Percentiles rank a stretch among this genome's conserved stretches.
phyloP scores from a whole-genome alignment of 2,113 vertebrate genomes.

The Aphyosemion australe region DNA sequence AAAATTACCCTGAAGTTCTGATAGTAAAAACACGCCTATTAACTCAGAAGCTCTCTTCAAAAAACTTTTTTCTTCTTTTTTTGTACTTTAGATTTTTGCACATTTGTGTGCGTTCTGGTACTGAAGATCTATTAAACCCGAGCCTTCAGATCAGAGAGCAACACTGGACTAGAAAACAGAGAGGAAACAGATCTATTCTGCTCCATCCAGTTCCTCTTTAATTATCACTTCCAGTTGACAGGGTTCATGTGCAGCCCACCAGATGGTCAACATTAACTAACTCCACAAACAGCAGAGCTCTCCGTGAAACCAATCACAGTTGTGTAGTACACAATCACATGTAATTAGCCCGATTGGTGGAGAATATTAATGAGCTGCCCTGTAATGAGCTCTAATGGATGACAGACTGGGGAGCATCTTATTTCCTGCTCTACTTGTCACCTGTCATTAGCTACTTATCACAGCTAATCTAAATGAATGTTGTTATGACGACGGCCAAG shows the following conservation, averaged over 20 bases:
- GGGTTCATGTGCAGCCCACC: slow-evolving; percentile 32
- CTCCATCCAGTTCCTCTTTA: slow-evolving; percentile 26
- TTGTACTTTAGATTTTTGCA: too few relatives aligned
- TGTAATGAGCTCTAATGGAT: slow-evolving; percentile 68
- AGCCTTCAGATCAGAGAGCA: neutral
- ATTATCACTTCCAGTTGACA: slow-evolving; percentile 34
- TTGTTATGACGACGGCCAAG: slow-evolving; percentile 19
- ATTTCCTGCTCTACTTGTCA: slow-evolving; percentile 67
- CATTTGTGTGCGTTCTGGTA: too few relatives aligned
- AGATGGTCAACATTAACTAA: slow-evolving; percentile 56
- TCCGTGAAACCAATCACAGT: slow-evolving; percentile 55
- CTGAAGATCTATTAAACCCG: too few relatives aligned
- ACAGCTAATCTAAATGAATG: slow-evolving; percentile 45
- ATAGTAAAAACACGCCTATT: too few relatives aligned
- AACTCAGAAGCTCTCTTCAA: too few relatives aligned
- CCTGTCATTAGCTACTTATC: slow-evolving; percentile 55
- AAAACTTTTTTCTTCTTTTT: too few relatives aligned
- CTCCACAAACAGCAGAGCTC: slow-evolving; percentile 29
- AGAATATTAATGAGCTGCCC: slow-evolving; percentile 71
- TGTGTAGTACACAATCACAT: slow-evolving; percentile 49
- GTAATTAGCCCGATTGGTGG: slow-evolving; percentile 72
- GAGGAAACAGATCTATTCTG: neutral
- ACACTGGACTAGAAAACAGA: neutral
- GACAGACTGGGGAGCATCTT: slow-evolving; percentile 47
- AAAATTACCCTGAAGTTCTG: too few relatives aligned